phyloP scores from a whole-genome alignment of 1,140 invertebrate genomes.

The Mylabris phalerata region DNA sequence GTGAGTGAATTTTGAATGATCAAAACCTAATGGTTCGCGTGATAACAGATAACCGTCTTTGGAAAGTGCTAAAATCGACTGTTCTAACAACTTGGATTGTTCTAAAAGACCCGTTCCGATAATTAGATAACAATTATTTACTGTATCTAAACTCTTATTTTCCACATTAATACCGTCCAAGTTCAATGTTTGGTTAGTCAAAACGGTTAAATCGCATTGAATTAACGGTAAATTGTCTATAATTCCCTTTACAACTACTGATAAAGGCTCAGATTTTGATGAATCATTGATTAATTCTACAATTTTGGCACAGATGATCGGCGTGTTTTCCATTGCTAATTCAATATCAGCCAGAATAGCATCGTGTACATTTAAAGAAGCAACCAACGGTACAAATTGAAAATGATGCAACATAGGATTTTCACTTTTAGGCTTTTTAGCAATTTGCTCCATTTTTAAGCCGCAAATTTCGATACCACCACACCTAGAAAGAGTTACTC shows the following conservation, averaged over 20 bases:
- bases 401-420: slow-evolving; percentile 64
- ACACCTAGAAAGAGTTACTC: slow-evolving; percentile 39
- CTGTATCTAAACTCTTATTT: too few species aligned
- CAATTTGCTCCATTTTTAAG: slow-evolving; percentile 66
- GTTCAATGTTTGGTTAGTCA: slow-evolving; percentile 45
- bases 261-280: slow-evolving; percentile 46
- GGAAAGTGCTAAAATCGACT: too few species aligned
- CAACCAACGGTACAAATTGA: slow-evolving; percentile 63
- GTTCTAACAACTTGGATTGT: too few species aligned
- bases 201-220: slow-evolving; percentile 50
- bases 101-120: too few species aligned
- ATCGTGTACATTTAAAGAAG: slow-evolving; percentile 60
- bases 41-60: too few species aligned
- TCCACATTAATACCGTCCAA: too few species aligned
- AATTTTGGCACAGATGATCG: slow-evolving; percentile 59
- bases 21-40: too few species aligned
- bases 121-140: too few species aligned
- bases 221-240: slow-evolving; percentile 53
- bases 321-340: slow-evolving; percentile 68
- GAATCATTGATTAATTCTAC: slow-evolving; percentile 59
- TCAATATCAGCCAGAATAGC: slow-evolving; percentile 55
- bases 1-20: too few species aligned
- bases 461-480: slow-evolving; percentile 82
- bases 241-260: slow-evolving; percentile 49
- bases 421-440: slow-evolving; percentile 52